A percentile compares a stretch with the other conserved stretches of the same genome.
These are phyloP conservation scores for Pseudorectes ferrugineus DNA, from an alignment of 2,113 vertebrate species.

Conservation along the genomic window DNA sequence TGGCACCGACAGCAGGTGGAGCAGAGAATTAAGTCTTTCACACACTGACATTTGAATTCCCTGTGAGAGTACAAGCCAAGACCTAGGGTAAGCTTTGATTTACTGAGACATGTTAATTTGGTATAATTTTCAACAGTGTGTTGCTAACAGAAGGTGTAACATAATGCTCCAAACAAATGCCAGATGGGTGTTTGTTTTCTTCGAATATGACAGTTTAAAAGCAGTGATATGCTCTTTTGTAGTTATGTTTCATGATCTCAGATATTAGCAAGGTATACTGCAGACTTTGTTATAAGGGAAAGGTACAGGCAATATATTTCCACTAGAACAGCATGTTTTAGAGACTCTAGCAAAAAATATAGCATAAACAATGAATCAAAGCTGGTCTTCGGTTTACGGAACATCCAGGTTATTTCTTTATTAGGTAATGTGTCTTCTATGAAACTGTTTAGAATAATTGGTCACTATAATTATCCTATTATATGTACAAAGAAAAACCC, in stretches of 20 bases:
- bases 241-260: neutral
- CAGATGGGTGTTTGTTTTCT: neutral
- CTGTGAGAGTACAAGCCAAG: neutral
- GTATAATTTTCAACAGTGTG: neutral
- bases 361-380: neutral
- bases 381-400: neutral
- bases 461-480: neutral
- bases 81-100: neutral
- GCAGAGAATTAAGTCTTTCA: neutral
- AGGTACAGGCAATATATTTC: neutral
- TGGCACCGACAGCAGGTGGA: accelerated
- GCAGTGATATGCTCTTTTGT: neutral
- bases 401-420: neutral
- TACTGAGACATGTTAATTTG: neutral
- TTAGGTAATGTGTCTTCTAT: neutral
- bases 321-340: neutral
- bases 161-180: neutral
- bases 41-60: neutral
- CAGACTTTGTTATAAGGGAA: neutral
- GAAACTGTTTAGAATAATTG: neutral
- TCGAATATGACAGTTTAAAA: neutral
- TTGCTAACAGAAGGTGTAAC: neutral
- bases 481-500: neutral
- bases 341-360: neutral
- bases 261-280: neutral